Base-by-base conservation (phyloP, 2,797 vertebrate genomes). In the Sparidentex hasta region DNA sequence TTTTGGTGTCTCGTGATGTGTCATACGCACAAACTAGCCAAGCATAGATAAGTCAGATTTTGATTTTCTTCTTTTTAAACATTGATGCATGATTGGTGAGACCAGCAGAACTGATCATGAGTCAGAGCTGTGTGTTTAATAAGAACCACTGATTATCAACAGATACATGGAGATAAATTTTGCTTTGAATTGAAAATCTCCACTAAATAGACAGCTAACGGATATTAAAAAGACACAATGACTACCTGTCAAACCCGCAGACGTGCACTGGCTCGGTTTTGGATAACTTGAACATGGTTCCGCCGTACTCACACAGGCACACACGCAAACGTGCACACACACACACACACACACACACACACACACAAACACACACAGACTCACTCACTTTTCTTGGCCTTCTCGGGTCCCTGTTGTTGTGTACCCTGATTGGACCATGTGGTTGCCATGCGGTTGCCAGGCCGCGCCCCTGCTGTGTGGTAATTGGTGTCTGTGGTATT, bases 401-500 rank as follows among this genome's bases (percentile, higher is more conserved):
- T 84, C 92, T 90, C 89, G 85, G 87, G 91, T 94, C 92, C 91
- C 93, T 88, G 90, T 94, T 94, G 93, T 93, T 93, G 89, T 93
- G 91, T 92, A 88, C 88, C 91, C 92, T 96, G 94, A 95, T 96
- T 95, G 95, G 95, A 94, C 94, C 93, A 91, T 95, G 94, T 91
- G 94, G 94, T 95, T 94, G 93, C 93, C 94, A 92, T 95, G 95
- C 93, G 90, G 94, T 93, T 93, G 88, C 93, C 95, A 93, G 95
- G 93, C 95, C 91, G 93, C 87, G 84, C 94, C 95, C 94, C 95
- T 87, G 94, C 95, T 95, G 95, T 87, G 95, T 88, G 89, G 92
- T 96, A 96, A 96, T 96, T 96, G 95, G 94, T 95, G 91, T 94
- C 94, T 91, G 89, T 89, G 87, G 94, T 88, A 92, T 91, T 93